phyloP scores from a whole-genome alignment of 30 jellyfish, hydroid and myxozoan genomes.

The Turritopsis rubra region DNA sequence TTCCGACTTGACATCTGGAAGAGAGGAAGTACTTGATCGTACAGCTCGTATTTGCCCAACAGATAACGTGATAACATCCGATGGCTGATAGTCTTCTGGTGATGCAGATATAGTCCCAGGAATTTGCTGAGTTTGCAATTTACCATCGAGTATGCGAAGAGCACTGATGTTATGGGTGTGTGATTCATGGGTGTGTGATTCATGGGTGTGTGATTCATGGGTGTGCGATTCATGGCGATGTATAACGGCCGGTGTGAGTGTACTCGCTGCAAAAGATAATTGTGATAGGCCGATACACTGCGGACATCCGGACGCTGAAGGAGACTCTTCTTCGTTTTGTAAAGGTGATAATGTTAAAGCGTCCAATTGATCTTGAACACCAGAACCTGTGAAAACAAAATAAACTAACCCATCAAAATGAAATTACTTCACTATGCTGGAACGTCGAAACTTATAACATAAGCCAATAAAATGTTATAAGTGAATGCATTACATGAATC shows the following conservation, averaged over 20 bases:
- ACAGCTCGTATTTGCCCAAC: background rate
- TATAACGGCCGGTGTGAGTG: conserved; percentile 19
- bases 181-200: conserved; percentile 7
- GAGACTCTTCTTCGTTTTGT: conserved; percentile 16
- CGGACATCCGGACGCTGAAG: conserved; percentile 22
- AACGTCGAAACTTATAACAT: too few relatives aligned
- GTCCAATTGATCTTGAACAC: conserved; percentile 96
- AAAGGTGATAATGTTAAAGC: conserved; percentile 44
- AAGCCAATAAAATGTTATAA: too few relatives aligned
- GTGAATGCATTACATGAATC: too few relatives aligned
- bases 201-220: too few relatives aligned
- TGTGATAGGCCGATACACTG: conserved; percentile 44
- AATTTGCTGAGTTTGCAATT: background rate
- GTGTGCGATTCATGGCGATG: conserved; percentile 17
- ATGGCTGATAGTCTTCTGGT: background rate
- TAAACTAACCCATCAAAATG: background rate
- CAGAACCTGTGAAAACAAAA: conserved; percentile 58
- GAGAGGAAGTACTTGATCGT: background rate
- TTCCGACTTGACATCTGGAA: background rate
- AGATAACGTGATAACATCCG: background rate
- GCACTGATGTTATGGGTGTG: background rate
- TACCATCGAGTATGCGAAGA: background rate
- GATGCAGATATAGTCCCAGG: background rate
- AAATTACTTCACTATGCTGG: too few relatives aligned
- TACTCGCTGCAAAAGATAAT: conserved; percentile 38